Base-by-base conservation (phyloP, 2,113 vertebrate genomes). In the Hyla sarda region DNA sequence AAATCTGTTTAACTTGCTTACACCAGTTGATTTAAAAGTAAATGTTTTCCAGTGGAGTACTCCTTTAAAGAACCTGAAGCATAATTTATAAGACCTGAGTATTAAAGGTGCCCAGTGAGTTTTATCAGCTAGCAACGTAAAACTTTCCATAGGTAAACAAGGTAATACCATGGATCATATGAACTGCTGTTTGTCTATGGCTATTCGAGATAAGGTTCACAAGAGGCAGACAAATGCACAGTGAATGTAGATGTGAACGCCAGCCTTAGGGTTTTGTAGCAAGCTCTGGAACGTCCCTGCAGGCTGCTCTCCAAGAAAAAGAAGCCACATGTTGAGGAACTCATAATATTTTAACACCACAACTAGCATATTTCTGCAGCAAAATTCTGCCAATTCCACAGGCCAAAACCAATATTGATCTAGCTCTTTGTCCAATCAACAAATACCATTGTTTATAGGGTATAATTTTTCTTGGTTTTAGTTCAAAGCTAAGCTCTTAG, bases 381-480 rank as follows among this genome's bases (percentile, higher is more conserved):
- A 90, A 89, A 88, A 92, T 89, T 88, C 89, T 83, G 87, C 92
- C 93, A 95, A 94, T 92, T 88, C 11, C 69, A 88, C 84, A 92
- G 93, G 95, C 95, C 92, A 95, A 95, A 93, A 94, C 92, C 96
- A 97, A 96, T 95, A 96, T 95, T 94, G 94, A 94, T 95, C 94
- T 93, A 95, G 92, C 91, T 90, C 90, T 91, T 92, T 91, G 91
- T 92, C 94, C 95, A 95, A 97, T 97, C 96, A 97, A 96, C 96
- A 96, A 96, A 95, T 94, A 92, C 94, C 93, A 95, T 98, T 98
- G 97, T 98, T 98, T 98, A 97, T 95, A 95, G 94, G 94, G 96
- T 95, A 92, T 92, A 96, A 95, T 97, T 97, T 96, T 97, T 96
- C 95, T 99, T 99, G 96, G 97, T 96, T 93, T 87, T 91, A 90